Evolutionary conservation across 1,140 invertebrate genomes (phyloP), one percentile per base, ranked within the genome.

Genomic region (Ips typographus): DNA sequence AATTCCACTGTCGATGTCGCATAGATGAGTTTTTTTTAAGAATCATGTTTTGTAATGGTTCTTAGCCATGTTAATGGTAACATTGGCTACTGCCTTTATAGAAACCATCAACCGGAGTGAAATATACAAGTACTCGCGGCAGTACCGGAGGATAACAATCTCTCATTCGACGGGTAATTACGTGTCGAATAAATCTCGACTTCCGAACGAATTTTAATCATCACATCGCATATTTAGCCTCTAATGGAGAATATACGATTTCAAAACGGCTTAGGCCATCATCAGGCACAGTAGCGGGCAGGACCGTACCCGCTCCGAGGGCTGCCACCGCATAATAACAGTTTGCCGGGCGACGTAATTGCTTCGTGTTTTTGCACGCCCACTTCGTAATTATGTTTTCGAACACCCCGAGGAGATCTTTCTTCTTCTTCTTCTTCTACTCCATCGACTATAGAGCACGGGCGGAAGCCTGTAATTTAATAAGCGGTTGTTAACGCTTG

Each of bases 321-420:
- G 52, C 65, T 73, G 72, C 72, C 72, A 73, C 72, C 72, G 44
- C 72, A 73, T 73, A 73, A 73, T 73, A 65, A 73, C 62, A 73
- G 68, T 36, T 67, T 49, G 53, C 63, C 44, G 65, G 60, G 68
- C 47, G 65, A 47, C 69, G 68, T 71, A 71, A 71, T 73, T 65
- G 72, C 68, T 68, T 73, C 72, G 72, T 73, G 72, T 68, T 68
- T 62, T 71, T 65, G 65, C 69, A 71, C 72, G 72, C 72, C 72
- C 65, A 68, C 72, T 68, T 71, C 61, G 72, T 73, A 73, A 73
- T 73, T 73, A 69, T 58, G 44, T 68, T 71, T 71, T 70, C 64
- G 71, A 72, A 58, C 56, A 65, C 58, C 58, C 62, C 68, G 68
- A 64, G 52, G 59, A 55, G 53, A 58, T 63, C 40, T 58, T 62